Conservation (phyloP, 1,140 invertebrate species). For the Neodiprion fabricii region DNA sequence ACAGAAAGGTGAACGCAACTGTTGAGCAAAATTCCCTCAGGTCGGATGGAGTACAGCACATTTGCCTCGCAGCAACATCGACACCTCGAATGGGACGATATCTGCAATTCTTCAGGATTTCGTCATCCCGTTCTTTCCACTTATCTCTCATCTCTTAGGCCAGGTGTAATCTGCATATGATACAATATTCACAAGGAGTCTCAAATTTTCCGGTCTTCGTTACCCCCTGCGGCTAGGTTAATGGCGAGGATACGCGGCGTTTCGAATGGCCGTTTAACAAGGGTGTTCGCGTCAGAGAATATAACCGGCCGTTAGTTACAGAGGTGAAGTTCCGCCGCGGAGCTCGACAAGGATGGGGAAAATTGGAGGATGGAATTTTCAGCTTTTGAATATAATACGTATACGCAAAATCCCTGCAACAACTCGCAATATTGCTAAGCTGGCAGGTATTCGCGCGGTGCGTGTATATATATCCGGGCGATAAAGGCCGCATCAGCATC, state of each 20-base stretch:
- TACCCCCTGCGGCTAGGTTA: neutral
- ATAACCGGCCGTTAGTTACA: neutral
- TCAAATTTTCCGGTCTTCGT: neutral
- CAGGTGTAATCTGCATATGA: neutral
- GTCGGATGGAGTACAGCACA: too few species aligned
- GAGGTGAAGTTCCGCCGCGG: neutral
- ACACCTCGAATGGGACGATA: too few species aligned
- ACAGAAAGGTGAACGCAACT: constrained; percentile 28
- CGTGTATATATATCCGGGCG: neutral
- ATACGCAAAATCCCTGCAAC: neutral
- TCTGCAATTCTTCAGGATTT: too few species aligned
- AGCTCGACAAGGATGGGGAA: too few species aligned
- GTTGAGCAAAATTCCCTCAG: too few species aligned
- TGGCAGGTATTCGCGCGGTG: neutral
- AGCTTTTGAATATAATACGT: too few species aligned
- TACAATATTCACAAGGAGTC: neutral
- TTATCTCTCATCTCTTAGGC: too few species aligned
- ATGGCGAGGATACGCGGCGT: neutral
- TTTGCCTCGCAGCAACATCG: too few species aligned
- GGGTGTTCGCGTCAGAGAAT: neutral
- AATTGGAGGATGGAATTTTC: neutral
- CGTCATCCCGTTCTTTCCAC: too few species aligned
- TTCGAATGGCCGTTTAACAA: neutral
- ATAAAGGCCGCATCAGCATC: neutral
- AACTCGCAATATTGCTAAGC: neutral